Evolutionary conservation across 2,888 invertebrate genomes (phyloP).

Genomic region (Gymnoscelis rufifasciata): DNA sequence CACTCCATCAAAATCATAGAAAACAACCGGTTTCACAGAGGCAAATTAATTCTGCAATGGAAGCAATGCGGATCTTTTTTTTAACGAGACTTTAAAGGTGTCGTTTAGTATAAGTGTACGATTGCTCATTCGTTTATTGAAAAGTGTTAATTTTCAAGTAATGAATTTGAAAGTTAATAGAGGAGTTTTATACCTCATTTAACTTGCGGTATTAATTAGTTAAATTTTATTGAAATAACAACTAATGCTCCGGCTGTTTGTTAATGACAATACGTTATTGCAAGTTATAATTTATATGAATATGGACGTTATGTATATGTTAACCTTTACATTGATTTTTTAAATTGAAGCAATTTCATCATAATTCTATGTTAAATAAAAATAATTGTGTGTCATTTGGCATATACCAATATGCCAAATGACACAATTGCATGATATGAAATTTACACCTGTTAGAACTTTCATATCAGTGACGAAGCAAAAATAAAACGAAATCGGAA

Average conservation of each 20-base stretch:
- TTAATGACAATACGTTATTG: too few species aligned
- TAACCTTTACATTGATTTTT: too few species aligned
- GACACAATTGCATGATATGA: background rate
- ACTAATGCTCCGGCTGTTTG: too few species aligned
- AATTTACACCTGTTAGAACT: background rate
- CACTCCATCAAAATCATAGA: conserved; percentile 33
- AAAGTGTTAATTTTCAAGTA: conserved; percentile 39
- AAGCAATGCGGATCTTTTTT: conserved; percentile 32
- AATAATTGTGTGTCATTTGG: too few species aligned
- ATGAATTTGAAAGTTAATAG: conserved; percentile 18
- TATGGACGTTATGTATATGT: too few species aligned
- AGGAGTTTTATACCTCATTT: too few species aligned
- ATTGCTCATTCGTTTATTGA: conserved; percentile 34
- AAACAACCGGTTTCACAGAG: conserved; percentile 29
- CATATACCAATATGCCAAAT: background rate
- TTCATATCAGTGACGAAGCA: conserved; percentile 7
- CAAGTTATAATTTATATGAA: too few species aligned
- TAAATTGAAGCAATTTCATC: too few species aligned
- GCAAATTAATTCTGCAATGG: conserved; percentile 24
- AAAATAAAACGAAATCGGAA: conserved; percentile 1
- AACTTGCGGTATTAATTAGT: background rate
- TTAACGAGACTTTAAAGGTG: conserved; percentile 35
- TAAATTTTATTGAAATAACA: too few species aligned
- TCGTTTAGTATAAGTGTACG: conserved; percentile 38
- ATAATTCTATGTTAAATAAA: too few species aligned